Base-by-base conservation (phyloP, 2,113 vertebrate species). In the Litocranius walleri region DNA sequence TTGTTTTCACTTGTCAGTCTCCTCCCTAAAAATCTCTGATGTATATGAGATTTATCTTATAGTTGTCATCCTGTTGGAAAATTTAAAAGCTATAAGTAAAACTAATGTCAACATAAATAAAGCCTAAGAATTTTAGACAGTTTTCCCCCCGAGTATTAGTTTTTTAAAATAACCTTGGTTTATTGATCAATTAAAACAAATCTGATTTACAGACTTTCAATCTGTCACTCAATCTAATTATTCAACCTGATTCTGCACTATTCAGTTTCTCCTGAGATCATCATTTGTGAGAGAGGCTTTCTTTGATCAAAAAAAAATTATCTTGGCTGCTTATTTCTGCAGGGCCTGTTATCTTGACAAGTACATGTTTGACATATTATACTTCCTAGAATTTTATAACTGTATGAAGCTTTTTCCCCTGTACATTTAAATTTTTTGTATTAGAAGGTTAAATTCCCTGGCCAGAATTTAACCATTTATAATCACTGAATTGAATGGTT, bases 371-470 rank as follows among this genome's bases (percentile, higher is more conserved):
- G 25, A 36, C 23, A 25, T 91, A 97, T 23, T 25, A 30, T 87
- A 27, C 90, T 98, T 98, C 88, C 96, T 97, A 82, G 97, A 97
- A 93, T 98, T 98, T 97, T 92, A 87, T 92, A 97, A 98, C 96
- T 97, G 15, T 52, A 13, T 95, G 95, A 30, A 96, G 45, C 96
- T 88, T 97, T 95, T 92, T 93, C 50, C 19, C 54, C 7, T n/a
- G 4, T 77, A 54, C 43, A 52, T 59, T 4, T 81, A 48, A 77
- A 10, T 54, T 89, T 92, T 91, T 74, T 43, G 12, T 27, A 56
- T 95, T 29, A 74, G 78, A 95, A 96, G 5, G 2, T 82, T 95
- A 83, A 86, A 90, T 80, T 83, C 11, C 17, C 10, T 90, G 27
- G 19, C 23, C 40, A 96, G 48, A 97, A 93, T 62, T 91, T 23